phyloP scores from a whole-genome alignment of 2,113 vertebrate species.

The Cyprinodon variegatus region DNA sequence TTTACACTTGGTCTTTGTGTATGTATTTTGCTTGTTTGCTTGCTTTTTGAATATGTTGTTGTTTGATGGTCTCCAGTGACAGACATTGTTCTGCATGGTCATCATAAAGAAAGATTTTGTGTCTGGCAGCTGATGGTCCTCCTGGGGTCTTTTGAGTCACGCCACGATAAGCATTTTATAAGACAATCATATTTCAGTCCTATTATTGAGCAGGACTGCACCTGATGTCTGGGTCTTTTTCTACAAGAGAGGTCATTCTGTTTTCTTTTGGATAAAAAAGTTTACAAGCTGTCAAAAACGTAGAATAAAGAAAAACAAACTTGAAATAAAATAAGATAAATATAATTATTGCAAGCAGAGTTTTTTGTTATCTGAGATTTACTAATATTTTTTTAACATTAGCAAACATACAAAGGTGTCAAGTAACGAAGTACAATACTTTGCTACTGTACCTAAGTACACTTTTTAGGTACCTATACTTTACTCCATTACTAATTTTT shows the following conservation, averaged over 20 bases:
- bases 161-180: slow-evolving; percentile 61
- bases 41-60: slow-evolving; percentile 66
- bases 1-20: slow-evolving; percentile 67
- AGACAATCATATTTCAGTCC: slow-evolving; percentile 38
- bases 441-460: too few relatives aligned
- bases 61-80: slow-evolving; percentile 60
- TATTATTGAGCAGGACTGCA: slow-evolving; percentile 52
- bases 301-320: neutral
- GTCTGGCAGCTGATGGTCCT: slow-evolving; percentile 70
- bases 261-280: neutral
- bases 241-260: neutral
- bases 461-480: too few relatives aligned
- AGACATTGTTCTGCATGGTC: slow-evolving; percentile 66
- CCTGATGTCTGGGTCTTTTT: slow-evolving; percentile 61
- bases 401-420: too few relatives aligned
- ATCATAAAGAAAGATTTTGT: slow-evolving; percentile 56
- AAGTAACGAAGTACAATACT: too few relatives aligned
- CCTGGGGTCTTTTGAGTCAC: slow-evolving; percentile 53
- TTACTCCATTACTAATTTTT: too few relatives aligned
- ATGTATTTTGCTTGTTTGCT: slow-evolving; percentile 61
- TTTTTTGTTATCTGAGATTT: too few relatives aligned
- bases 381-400: too few relatives aligned
- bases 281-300: neutral
- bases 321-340: neutral
- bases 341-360: too few relatives aligned